Evolutionary conservation across 2,113 vertebrate genomes (phyloP).

Genomic region (Choloepus hoffmanni): DNA sequence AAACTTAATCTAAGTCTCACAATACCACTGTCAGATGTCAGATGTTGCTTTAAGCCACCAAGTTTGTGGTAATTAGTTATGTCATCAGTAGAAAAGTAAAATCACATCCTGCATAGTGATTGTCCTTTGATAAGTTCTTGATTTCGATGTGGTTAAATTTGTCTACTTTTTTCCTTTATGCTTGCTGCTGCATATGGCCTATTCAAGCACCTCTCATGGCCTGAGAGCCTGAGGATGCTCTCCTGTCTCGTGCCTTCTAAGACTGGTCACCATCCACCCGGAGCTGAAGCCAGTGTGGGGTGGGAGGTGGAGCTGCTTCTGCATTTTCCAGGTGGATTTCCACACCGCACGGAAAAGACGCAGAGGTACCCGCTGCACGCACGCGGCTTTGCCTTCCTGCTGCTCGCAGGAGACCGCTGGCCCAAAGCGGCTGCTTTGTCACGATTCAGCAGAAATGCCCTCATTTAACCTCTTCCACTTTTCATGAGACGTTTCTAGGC

Average conservation of each 20-base stretch:
- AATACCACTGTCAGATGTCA: rapidly evolving
- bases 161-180: rapidly evolving
- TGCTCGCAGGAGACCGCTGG: too few relatives aligned
- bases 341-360: not conserved
- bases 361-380: rapidly evolving
- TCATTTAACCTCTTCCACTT: rapidly evolving
- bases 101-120: rapidly evolving
- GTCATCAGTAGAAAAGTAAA: rapidly evolving
- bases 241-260: too few relatives aligned
- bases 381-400: rapidly evolving
- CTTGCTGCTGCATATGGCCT: rapidly evolving
- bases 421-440: too few relatives aligned
- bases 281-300: not conserved
- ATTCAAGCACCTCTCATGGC: not conserved
- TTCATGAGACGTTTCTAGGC: not conserved
- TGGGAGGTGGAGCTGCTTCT: rapidly evolving
- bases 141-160: rapidly evolving
- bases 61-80: rapidly evolving
- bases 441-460: rapidly evolving
- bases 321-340: not conserved
- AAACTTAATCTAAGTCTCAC: too few relatives aligned
- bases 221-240: rapidly evolving
- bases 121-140: not conserved
- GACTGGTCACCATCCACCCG: not conserved
- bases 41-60: not conserved